Evolutionary conservation across 2,888 invertebrate genomes (phyloP).

Genomic region (Lydus trimaculatus): DNA sequence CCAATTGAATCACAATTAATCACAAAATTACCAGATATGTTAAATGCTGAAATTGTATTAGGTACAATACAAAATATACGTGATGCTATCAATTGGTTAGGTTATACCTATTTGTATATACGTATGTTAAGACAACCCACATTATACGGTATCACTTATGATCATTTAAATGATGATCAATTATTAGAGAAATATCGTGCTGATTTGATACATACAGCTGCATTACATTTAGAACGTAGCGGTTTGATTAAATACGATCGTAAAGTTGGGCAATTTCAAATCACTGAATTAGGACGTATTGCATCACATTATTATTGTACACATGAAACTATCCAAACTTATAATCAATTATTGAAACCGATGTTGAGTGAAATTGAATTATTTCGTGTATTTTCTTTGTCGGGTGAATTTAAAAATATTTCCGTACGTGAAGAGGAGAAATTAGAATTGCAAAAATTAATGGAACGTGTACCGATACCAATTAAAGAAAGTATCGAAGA

Average conservation of each 20-base stretch:
- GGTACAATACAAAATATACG: constrained; percentile 89
- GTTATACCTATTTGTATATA: constrained; percentile 96
- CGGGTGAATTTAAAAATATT: constrained; percentile 93
- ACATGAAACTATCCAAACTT: constrained; percentile 95
- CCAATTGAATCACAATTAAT: constrained; percentile 98
- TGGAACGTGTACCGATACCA: constrained; percentile 95
- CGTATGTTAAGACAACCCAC: constrained; percentile 91
- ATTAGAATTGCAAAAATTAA: constrained; percentile 93
- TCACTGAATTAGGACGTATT: constrained; percentile 94
- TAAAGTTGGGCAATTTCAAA: constrained; percentile 81
- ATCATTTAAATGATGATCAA: constrained; percentile 81
- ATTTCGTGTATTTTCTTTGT: constrained; percentile 98
- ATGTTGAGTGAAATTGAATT: constrained; percentile 97
- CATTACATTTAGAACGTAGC: constrained; percentile 87
- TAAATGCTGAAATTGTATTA: constrained; percentile 97
- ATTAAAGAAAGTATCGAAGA: constrained; percentile 99
- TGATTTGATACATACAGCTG: constrained; percentile 95
- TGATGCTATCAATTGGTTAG: constrained; percentile 93
- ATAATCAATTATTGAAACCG: constrained; percentile 95
- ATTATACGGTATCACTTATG: constrained; percentile 86
- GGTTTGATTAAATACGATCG: constrained; percentile 96
- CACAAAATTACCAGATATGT: constrained; percentile 91
- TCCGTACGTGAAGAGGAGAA: constrained; percentile 97
- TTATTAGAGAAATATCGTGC: constrained; percentile 89
- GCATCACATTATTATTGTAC: constrained; percentile 99